Evolutionary conservation across 2,797 vertebrate genomes (phyloP), one percentile per base, ranked within the genome.

Genomic region (Halcyon chelicuti): DNA sequence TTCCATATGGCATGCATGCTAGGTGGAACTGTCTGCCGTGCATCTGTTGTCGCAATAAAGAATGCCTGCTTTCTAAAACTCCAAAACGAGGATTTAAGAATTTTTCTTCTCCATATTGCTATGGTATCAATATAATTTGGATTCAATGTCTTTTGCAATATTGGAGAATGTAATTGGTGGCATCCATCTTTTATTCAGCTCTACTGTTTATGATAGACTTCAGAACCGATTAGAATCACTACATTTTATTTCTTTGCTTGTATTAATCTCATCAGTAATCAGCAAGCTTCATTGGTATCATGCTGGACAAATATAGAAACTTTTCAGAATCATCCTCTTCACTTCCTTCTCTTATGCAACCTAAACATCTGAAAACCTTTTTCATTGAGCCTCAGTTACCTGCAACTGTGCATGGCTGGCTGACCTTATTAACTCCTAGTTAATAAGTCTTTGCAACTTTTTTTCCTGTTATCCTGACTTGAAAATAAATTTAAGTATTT

Each of bases 401-500:
- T 52, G 9, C 60, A 44, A 29, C 23, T 39, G 4, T n/a, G 21
- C 23, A 31, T 52, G 33, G 15, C 54, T 74, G 58, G 13, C 39
- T 72, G 49, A 66, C 54, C 37, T n/a, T 52, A 17, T 17, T 63
- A 89, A 28, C 23, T 33, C 67, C 33, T 25, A 14, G 17, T 74
- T 76, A 28, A 57, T 13, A 60, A 74, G 20, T 73, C 37, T 78
- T 81, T 29, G 17, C 44, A 61, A 37, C 42, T 77, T 83, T 75
- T 76, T 60, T 40, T 25, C 66, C 63, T 44, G 57, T 66, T 37
- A 12, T 7, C 39, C 55, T 76, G 77, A 80, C 68, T 58, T 15
- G 61, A 91, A 90, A 93, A 88, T 81, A 58, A 73, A 86, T 92
- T 15, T 60, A 66, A 74, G 31, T 52, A 62, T 68, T 86, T 88